These are phyloP conservation scores for Sceloporus undulatus DNA, from an alignment of 2,113 vertebrate genomes.

Conservation along the genomic window DNA sequence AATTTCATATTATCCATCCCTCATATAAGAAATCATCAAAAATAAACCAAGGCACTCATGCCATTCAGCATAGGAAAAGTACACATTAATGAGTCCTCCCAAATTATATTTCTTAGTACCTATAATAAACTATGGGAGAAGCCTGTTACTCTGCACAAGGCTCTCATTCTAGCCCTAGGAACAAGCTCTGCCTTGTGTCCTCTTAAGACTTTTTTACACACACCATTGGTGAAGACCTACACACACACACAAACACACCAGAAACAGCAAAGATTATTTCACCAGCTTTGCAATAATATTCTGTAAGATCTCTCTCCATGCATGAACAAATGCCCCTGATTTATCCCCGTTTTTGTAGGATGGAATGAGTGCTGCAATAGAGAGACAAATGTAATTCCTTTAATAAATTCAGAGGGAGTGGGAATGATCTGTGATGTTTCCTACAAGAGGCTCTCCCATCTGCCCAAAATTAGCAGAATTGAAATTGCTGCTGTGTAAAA, in stretches of 20 bases:
- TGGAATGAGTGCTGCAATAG: conserved; percentile 52
- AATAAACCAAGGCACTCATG: too few species aligned
- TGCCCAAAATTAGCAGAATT: conserved; percentile 40
- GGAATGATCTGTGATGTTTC: conserved; percentile 54
- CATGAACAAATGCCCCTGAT: neutral
- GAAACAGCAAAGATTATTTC: neutral
- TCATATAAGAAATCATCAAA: neutral
- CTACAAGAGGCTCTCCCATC: conserved; percentile 30
- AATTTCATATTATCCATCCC: neutral
- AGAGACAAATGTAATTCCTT: conserved; percentile 64
- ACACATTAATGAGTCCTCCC: neutral
- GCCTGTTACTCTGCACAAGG: neutral
- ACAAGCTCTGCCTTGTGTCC: neutral
- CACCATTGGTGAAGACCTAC: neutral
- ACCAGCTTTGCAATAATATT: neutral
- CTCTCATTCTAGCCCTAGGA: neutral
- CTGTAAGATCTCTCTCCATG: conserved; percentile 12
- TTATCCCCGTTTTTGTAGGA: conserved; percentile 46
- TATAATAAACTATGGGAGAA: neutral
- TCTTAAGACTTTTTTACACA: neutral
- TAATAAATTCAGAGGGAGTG: conserved; percentile 38
- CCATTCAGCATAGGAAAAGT: too few species aligned
- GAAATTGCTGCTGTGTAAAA: conserved; percentile 27
- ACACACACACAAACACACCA: neutral
- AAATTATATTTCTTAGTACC: neutral